Evolutionary conservation across 2,797 vertebrate genomes (phyloP), one percentile per base, ranked within the genome.

Genomic region (Scarus forsteni): DNA sequence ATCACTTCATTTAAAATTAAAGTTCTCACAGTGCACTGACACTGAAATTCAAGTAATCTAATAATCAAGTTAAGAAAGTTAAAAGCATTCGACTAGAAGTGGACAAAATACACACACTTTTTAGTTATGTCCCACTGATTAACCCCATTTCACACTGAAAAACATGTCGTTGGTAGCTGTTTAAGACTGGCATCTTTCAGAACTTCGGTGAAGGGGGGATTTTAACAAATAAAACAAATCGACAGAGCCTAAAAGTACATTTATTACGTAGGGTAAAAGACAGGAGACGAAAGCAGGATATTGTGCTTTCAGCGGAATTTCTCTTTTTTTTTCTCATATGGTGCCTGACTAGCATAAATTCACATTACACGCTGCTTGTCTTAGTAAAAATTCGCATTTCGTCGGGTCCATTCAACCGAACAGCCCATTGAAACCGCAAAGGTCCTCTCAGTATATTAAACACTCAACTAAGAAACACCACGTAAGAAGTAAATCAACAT

Each of bases 401-500:
- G 4, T 15, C 34, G 14, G 13, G 38, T 38, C 10, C 40, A 2
- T 15, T 4, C n/a, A 45, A 27, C 56, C 10, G n/a, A 1, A 36
- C 36, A 11, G 48, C 10, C 48, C 10, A 27, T 13, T 19, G 7
- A 27, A 5, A 34, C 11, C 2, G 50, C 10, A 27, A 14, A 68
- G 38, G 60, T 63, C 59, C 43, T 36, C 36, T 8, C 40, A 7
- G 38, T n/a, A 5, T 3, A 3, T 6, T 19, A 36, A n/a, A 11
- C 1, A 8, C 16, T 40, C 60, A 5, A 0, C 0, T 6, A 18
- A 18, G 4, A 45, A n/a, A 7, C 19, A 15, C 5, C 14, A 12
- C 7, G 3, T 27, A 0, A 10, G 11, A 44, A 1, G 43, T 3
- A 34, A 35, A 36, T 4, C 0, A 45, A 15, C 42, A 2, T 44